Evolutionary conservation across 2,797 vertebrate genomes (phyloP).

Genomic region (Myripristis murdjan): DNA sequence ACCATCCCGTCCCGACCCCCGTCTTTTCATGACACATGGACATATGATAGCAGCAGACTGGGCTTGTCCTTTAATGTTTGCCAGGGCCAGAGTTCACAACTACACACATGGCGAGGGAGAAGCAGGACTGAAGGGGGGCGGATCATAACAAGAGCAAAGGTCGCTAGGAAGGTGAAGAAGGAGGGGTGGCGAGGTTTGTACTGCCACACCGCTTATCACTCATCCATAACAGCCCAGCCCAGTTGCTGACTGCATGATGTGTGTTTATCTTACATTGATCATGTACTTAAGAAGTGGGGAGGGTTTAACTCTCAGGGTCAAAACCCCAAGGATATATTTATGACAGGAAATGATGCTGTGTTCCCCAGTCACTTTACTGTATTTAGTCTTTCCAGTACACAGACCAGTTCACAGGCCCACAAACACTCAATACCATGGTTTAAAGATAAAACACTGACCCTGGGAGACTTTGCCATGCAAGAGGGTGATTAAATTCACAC

Average conservation of each 20-base stretch:
- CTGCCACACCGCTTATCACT: not conserved
- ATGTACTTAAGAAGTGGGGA: not conserved
- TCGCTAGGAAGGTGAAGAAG: conserved; percentile 28
- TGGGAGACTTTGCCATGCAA: no score
- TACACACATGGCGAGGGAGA: conserved; percentile 45
- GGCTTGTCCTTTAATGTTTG: conserved; percentile 83
- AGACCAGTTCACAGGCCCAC: not conserved
- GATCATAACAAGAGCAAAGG: conserved; percentile 66
- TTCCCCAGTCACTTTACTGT: not conserved
- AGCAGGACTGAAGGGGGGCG: conserved; percentile 17
- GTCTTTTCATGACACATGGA: conserved; percentile 64
- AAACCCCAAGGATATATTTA: not conserved
- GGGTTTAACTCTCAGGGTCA: not conserved
- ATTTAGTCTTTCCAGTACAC: not conserved
- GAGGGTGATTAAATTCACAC: no score
- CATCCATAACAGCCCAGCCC: not conserved
- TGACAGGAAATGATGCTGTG: not conserved
- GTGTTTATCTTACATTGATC: not conserved
- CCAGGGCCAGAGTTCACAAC: conserved; percentile 76
- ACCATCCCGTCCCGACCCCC: conserved; percentile 29
- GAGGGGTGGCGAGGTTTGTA: not conserved
- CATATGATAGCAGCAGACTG: conserved; percentile 79
- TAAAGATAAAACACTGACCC: no score
- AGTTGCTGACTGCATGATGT: not conserved
- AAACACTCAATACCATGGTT: no score